These are phyloP conservation scores for Phylloscopus collybita DNA, from an alignment of 2,797 vertebrate species.

Conservation along the genomic window DNA sequence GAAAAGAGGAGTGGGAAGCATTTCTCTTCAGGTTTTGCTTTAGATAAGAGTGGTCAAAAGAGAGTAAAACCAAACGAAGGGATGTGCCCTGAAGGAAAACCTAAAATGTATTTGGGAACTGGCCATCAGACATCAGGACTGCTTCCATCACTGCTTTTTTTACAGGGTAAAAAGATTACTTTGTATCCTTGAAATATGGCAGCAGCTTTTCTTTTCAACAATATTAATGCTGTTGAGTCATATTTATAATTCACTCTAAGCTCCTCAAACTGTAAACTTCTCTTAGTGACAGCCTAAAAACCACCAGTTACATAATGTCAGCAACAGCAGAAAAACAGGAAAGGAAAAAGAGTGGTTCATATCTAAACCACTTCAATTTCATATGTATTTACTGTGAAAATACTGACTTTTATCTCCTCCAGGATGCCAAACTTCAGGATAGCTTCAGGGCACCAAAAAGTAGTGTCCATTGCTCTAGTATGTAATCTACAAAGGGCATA, in stretches of 20 bases:
- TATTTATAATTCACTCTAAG: slow-evolving; percentile 48
- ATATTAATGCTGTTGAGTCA: slow-evolving; percentile 30
- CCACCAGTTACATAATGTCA: neutral
- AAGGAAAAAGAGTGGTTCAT: neutral
- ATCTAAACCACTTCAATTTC: neutral
- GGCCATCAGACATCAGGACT: neutral
- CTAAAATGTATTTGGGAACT: neutral
- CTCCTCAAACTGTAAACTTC: slow-evolving; percentile 3
- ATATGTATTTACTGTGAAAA: neutral
- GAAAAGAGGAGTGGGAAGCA: neutral
- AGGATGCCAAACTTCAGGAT: neutral
- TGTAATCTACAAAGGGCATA: neutral
- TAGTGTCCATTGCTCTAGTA: neutral
- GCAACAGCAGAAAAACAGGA: neutral
- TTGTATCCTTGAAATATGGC: neutral
- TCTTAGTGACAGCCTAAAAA: slow-evolving; percentile 22
- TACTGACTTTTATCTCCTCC: neutral
- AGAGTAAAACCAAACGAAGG: neutral
- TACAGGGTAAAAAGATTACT: neutral
- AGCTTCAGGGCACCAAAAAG: neutral
- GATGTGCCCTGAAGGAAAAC: neutral
- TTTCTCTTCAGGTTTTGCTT: neutral
- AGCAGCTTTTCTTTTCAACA: neutral
- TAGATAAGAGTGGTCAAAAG: neutral
- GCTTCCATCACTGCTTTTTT: neutral